Base-by-base conservation (phyloP, 2,888 invertebrate genomes). In the Lampropteryx suffumata region DNA sequence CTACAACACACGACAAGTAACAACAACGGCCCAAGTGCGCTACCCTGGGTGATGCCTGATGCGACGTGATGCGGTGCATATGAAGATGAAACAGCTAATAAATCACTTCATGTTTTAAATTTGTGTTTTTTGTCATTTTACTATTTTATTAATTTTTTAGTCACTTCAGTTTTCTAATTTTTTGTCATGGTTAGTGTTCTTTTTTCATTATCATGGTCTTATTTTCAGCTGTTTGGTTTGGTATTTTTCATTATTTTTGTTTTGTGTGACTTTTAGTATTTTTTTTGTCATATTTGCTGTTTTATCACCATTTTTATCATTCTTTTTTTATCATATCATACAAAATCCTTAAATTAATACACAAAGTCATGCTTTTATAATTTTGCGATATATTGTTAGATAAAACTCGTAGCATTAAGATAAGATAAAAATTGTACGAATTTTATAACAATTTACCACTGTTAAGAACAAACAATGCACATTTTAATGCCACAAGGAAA, bases 1-100 rank as follows among this genome's bases (percentile, higher is more conserved):
- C 91, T 91, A 88, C 77, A 87, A 87, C 83, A 78, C 71, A 75
- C 55, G 58, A 62, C 59, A 47, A 51, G 61, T 59, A 64, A 52
- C 65, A 55, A 40, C 63, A 55, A 37, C 45, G 42, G 55, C 45
- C 55, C 65, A 32, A 56, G 10, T 37, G 48, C 47, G 48, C 43
- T 29, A 28, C 32, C 55, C 55, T 37, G 47, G 43, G 0, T 6
- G 7, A 48, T 36, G 27, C 53, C 36, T 17, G 26, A 34, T 28
- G 12, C 5, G 11, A 2, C n/a, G 17, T n/a, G 14, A 12, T 12
- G 30, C 30, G 12, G 7, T 30, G 4, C 11, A 14, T n/a, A 42
- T 35, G 29, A 35, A 40, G 34, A 48, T 42, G 45, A 42, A 42
- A 42, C 21, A 37, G 33, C 33, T 34, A 26, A 30, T 42, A 5